Evolutionary conservation across 1,140 invertebrate genomes (phyloP).

Genomic region (Bacillus rossius): DNA sequence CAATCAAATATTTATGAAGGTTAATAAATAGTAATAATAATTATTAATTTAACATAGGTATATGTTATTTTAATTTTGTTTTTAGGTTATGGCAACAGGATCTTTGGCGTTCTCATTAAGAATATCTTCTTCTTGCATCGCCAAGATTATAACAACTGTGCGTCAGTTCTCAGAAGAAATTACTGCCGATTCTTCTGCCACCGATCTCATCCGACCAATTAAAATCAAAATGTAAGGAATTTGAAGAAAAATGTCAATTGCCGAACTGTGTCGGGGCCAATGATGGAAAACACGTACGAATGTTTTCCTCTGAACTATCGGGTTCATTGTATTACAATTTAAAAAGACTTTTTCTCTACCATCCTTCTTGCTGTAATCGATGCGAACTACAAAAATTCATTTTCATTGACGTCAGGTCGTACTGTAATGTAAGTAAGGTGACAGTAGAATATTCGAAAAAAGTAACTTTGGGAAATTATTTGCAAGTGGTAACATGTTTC

Average conservation of each 20-base stretch:
- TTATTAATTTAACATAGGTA: too few species aligned
- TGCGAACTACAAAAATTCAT: slow-evolving; percentile 28
- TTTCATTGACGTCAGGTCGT: slow-evolving; percentile 34
- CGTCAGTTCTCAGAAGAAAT: too few species aligned
- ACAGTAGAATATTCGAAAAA: slow-evolving; percentile 36
- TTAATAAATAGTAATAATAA: too few species aligned
- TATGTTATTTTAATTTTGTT: too few species aligned
- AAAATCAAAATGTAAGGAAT: background rate
- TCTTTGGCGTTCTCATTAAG: too few species aligned
- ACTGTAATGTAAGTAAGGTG: slow-evolving; percentile 39
- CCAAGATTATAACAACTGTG: too few species aligned
- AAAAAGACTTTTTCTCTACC: slow-evolving; percentile 29
- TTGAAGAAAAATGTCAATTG: background rate
- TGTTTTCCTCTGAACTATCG: slow-evolving; percentile 23
- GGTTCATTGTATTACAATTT: slow-evolving; percentile 36
- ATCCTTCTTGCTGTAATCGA: slow-evolving; percentile 39
- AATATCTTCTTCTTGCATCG: too few species aligned
- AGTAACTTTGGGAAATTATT: background rate
- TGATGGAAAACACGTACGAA: slow-evolving; percentile 33
- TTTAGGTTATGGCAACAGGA: too few species aligned
- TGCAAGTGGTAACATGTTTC: too few species aligned
- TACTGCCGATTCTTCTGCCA: too few species aligned
- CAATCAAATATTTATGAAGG: too few species aligned
- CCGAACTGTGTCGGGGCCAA: slow-evolving; percentile 22
- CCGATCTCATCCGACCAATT: too few species aligned